Evolutionary conservation across 2,113 vertebrate genomes (phyloP).

Genomic region (Macrotus californicus): DNA sequence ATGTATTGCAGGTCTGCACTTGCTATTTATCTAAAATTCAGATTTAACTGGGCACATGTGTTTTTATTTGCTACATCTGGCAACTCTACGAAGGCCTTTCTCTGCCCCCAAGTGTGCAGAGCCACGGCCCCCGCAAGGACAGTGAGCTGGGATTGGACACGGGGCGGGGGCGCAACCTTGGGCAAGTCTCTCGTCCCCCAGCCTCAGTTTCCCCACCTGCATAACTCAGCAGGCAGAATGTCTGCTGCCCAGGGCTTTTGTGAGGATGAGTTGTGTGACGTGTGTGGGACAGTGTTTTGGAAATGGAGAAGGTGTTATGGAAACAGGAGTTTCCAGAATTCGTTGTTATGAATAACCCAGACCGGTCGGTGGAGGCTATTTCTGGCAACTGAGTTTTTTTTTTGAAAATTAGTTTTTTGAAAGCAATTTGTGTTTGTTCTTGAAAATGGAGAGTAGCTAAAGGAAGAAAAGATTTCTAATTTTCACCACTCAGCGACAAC

Average conservation of each 20-base stretch:
- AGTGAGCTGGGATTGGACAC: neutral
- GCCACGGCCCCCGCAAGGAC: too few species aligned
- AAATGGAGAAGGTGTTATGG: conserved; percentile 24
- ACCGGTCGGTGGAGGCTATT: neutral
- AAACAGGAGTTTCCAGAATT: neutral
- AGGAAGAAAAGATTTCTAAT: neutral
- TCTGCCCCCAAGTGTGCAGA: neutral
- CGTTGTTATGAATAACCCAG: neutral
- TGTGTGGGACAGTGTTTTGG: neutral
- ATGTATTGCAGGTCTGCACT: neutral
- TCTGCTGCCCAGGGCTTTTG: neutral
- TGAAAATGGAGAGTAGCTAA: neutral
- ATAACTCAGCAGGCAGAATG: neutral
- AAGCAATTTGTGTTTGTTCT: neutral
- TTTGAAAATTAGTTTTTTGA: neutral
- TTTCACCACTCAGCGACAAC: neutral
- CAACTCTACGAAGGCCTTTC: neutral
- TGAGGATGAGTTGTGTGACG: fast-evolving
- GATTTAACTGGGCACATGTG: neutral
- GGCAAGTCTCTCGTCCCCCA: neutral
- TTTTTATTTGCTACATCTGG: neutral
- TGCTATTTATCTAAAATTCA: neutral
- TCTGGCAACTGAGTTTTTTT: neutral
- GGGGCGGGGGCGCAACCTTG: neutral
- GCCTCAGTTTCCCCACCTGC: neutral